A percentile compares a stretch with the other conserved stretches of the same genome.
Conservation (phyloP, 2,888 invertebrate genomes). For the Zeuzera pyrina region DNA sequence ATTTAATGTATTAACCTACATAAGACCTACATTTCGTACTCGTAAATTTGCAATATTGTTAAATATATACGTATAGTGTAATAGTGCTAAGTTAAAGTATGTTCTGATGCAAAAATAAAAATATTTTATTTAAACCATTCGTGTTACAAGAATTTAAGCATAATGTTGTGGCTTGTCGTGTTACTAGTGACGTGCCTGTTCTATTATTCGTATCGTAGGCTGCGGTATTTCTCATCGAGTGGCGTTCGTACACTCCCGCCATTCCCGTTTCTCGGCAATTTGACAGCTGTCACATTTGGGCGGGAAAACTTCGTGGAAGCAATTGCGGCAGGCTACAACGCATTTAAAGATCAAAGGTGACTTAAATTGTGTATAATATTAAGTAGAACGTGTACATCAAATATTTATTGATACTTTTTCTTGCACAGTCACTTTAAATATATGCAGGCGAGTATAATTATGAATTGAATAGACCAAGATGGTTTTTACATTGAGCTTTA, state of each 20-base stretch:
- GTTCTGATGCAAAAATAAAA: too few species aligned
- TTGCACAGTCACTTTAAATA: too few species aligned
- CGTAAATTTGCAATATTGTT: too few species aligned
- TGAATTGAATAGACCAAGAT: too few species aligned
- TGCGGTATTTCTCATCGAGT: slow-evolving; percentile 35
- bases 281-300: slow-evolving; percentile 42
- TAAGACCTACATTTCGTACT: too few species aligned
- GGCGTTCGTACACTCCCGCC: slow-evolving; percentile 37
- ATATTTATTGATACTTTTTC: too few species aligned
- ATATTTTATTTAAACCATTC: background rate
- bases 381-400: too few species aligned
- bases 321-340: slow-evolving; percentile 38
- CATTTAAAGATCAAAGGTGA: slow-evolving; percentile 43
- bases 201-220: slow-evolving; percentile 31
- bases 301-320: slow-evolving; percentile 44
- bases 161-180: slow-evolving; percentile 23
- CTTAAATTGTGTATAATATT: slow-evolving; percentile 2
- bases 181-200: slow-evolving; percentile 30
- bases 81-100: too few species aligned
- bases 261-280: slow-evolving; percentile 40
- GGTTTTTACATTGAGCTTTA: too few species aligned
- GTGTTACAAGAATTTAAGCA: background rate
- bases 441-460: too few species aligned
- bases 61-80: too few species aligned
- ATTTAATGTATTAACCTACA: too few species aligned